Evolutionary conservation across 2,113 vertebrate genomes (phyloP), one percentile per base, ranked within the genome.

Genomic region (Cinclus mexicanus): DNA sequence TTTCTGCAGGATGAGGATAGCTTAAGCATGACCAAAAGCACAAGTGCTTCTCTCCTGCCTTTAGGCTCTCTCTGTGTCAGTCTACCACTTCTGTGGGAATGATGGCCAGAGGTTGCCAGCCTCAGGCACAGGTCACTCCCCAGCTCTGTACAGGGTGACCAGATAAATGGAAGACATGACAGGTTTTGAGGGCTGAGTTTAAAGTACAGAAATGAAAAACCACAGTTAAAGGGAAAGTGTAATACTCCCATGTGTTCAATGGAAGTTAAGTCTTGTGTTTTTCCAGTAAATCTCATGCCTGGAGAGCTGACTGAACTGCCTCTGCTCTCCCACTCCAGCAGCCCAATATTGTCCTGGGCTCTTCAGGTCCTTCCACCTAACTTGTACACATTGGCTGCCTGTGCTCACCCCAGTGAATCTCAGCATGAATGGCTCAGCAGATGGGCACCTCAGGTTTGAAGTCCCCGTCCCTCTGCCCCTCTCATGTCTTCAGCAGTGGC

Each of bases 391-490:
- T 6, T 0, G 3, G 3, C 41, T 83, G 50, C 31, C 28, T 42
- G 19, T 50, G 61, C 41, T 78, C 12, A 33, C 42, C 44, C 61
- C 0, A 0, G 2, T 3, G 2, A 65, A 42, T 14, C 14, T 2
- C 0, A 1, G 24, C 21, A 15, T 8, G 14, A 64, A 19, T 23
- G 15, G 61, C 59, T 74, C 28, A 42, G 52, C 46, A 31, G n/a
- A 31, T 0, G 3, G 46, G 18, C 55, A 44, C 68, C 35, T 71
- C 0, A 0, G 6, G 12, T 65, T 69, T 21, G 55, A 22, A 80
- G 21, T 4, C 12, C 57, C 76, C 24, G 5, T 39, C 12, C 10
- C 22, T 93, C 24, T 31, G 44, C 12, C 41, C 26, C 28, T 52
- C 41, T 60, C 52, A 59, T 0, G 0, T 44, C 26, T 71, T 23